phyloP scores from a whole-genome alignment of 1,140 invertebrate genomes.

The Drosophila bipectinata region DNA sequence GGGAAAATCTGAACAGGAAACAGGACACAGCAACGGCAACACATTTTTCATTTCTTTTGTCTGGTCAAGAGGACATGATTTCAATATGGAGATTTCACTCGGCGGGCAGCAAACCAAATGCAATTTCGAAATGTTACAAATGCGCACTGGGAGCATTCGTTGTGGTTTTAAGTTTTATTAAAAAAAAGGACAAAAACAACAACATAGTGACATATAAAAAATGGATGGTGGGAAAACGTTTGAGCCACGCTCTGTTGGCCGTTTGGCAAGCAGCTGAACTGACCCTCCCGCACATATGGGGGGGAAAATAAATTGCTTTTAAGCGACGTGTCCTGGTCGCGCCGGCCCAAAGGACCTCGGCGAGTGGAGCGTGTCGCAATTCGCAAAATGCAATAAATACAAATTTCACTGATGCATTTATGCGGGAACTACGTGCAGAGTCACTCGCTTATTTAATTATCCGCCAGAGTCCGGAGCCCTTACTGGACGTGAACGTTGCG shows the following conservation, averaged over 20 bases:
- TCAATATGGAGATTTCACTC: conserved; percentile 46
- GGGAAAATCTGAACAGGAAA: conserved; percentile 16
- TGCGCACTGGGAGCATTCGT: conserved; percentile 21
- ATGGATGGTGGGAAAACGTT: conserved; percentile 37
- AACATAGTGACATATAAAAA: conserved; percentile 4
- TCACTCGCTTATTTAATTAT: conserved; percentile 48
- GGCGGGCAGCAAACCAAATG: conserved; percentile 35
- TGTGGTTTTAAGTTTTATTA: conserved; percentile 56
- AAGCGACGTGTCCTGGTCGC: conserved; percentile 38
- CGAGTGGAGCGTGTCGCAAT: conserved; percentile 32
- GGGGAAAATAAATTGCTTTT: conserved; percentile 70
- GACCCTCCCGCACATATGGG: conserved; percentile 35
- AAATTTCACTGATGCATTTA: conserved; percentile 60
- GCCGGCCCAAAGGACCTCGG: conserved; percentile 23
- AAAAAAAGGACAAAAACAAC: conserved; percentile 10
- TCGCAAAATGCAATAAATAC: conserved; percentile 69
- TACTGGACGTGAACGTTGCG: conserved; percentile 29
- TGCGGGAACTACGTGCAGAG: conserved; percentile 45
- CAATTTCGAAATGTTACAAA: conserved; percentile 44
- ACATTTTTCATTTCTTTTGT: conserved; percentile 6
- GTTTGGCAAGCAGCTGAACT: conserved; percentile 35
- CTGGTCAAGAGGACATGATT: conserved; percentile 33
- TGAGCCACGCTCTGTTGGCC: conserved; percentile 34
- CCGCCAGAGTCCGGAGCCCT: conserved; percentile 9
- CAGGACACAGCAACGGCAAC: conserved; percentile 4